These are phyloP conservation scores for Ctenochaetus hawaiiensis DNA, from an alignment of 2,797 vertebrate genomes.

Conservation along the genomic window DNA sequence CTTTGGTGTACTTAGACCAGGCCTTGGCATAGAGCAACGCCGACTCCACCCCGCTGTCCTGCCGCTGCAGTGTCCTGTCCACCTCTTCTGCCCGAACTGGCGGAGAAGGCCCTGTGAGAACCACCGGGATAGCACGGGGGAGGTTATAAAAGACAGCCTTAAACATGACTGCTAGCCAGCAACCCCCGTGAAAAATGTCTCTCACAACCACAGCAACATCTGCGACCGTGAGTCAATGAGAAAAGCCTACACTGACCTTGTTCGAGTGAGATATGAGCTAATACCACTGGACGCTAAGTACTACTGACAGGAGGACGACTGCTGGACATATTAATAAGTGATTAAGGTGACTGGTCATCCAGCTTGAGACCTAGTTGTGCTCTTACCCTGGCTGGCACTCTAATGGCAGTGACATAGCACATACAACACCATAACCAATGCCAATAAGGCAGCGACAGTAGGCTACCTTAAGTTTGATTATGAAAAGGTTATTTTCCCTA, in stretches of 20 bases:
- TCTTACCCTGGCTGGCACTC: constrained; percentile 7
- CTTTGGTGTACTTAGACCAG: constrained; percentile 99
- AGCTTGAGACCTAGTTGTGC: constrained; percentile 1
- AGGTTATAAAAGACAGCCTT: constrained; percentile 50
- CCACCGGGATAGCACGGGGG: constrained; percentile 1
- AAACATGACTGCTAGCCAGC: constrained; percentile 2
- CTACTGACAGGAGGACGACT: constrained; percentile 76
- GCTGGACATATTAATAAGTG: constrained; percentile 64
- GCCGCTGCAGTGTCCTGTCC: constrained; percentile 90
- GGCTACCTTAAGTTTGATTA: background rate
- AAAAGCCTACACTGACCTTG: constrained; percentile 80
- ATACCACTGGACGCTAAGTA: constrained; percentile 81
- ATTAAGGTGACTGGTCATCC: constrained; percentile 25
- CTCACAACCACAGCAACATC: background rate
- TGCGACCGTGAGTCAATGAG: constrained; percentile 53
- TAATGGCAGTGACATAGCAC: background rate
- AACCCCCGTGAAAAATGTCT: background rate
- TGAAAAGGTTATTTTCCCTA: background rate
- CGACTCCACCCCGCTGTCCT: constrained; percentile 91
- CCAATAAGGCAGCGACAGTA: background rate
- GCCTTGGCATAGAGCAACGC: constrained; percentile 96
- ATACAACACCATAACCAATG: constrained; percentile 1
- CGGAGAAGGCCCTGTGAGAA: constrained; percentile 85
- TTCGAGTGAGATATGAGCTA: constrained; percentile 75
- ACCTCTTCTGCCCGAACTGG: constrained; percentile 88